Conservation (phyloP, 1,140 invertebrate species). For the Trachelipus rathkii region DNA sequence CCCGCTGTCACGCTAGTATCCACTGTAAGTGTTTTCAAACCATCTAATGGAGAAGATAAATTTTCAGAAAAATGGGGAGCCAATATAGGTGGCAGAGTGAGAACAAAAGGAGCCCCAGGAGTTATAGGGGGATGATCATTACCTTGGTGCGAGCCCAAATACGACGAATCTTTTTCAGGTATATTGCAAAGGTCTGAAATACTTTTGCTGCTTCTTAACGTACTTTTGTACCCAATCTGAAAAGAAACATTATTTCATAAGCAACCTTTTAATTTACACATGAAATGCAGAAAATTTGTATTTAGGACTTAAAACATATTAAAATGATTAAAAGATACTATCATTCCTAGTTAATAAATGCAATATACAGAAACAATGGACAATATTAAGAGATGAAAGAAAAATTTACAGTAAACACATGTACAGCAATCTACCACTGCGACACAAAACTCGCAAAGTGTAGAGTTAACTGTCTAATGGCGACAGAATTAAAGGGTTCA, state of each 20-base stretch:
- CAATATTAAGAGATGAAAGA: no score
- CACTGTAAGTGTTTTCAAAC: background rate
- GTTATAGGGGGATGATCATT: constrained; percentile 25
- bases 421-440: no score
- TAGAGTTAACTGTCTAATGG: no score
- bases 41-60: background rate
- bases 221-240: constrained; percentile 68
- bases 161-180: constrained; percentile 45
- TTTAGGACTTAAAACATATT: no score
- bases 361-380: no score
- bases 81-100: background rate
- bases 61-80: constrained; percentile 2
- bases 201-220: constrained; percentile 75
- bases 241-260: constrained; percentile 35
- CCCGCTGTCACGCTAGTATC: background rate
- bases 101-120: background rate
- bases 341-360: no score
- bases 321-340: no score
- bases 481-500: no score
- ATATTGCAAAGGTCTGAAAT: constrained; percentile 64
- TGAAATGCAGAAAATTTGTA: no score
- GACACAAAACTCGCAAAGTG: no score
- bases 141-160: constrained; percentile 41
- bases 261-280: no score
- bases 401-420: no score